phyloP scores from a whole-genome alignment of 2,113 vertebrate genomes.

The Mus spicilegus region DNA sequence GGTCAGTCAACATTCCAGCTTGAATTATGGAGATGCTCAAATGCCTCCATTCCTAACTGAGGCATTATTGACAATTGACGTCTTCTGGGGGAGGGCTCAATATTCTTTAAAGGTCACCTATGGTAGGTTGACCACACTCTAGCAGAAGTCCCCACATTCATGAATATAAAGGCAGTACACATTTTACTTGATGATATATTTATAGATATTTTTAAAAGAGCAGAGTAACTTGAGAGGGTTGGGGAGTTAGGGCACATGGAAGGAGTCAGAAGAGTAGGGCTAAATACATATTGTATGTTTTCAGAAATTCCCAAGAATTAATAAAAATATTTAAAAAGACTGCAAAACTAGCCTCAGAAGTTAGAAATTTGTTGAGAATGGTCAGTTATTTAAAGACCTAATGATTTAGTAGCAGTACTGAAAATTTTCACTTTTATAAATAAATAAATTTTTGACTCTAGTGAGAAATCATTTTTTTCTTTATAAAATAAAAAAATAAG shows the following conservation, averaged over 20 bases:
- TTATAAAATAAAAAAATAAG: constrained; percentile 28
- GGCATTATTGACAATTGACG: neutral
- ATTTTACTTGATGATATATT: neutral
- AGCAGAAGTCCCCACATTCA: neutral
- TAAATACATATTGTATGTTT: neutral
- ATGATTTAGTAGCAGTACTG: neutral
- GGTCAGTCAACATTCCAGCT: too few relatives aligned
- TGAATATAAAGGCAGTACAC: neutral
- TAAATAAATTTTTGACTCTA: neutral
- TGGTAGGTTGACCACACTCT: neutral
- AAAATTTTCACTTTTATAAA: constrained; percentile 25
- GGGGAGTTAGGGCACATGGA: neutral
- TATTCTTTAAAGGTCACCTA: neutral
- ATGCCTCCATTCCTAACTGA: neutral
- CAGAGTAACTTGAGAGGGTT: neutral
- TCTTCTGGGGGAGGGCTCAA: neutral
- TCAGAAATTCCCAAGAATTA: neutral
- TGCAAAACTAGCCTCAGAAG: neutral
- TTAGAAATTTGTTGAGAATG: neutral
- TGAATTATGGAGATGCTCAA: neutral
- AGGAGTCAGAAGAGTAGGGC: neutral
- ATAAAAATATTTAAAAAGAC: neutral
- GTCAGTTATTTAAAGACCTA: neutral
- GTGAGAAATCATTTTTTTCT: neutral
- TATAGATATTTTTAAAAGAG: neutral